Base-by-base conservation (phyloP, 2,797 vertebrate genomes). In the Lemur catta region DNA sequence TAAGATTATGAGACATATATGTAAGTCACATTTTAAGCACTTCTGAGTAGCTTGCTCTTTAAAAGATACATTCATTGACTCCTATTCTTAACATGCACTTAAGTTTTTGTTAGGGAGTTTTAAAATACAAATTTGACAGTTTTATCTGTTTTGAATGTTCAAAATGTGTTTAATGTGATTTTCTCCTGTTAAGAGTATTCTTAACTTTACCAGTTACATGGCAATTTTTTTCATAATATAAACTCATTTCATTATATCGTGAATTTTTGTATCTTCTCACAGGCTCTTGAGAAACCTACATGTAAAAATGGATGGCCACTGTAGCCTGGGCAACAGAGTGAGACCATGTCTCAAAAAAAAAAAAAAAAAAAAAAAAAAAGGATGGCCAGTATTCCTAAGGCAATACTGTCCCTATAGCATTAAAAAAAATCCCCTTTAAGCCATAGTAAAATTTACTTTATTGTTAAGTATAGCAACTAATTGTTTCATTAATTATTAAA, bases 31-130 rank as follows among this genome's bases (percentile, higher is more conserved):
- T 94, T 76, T 90, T 81, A 78, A 94, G 22, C 35, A 41, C 41
- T 92, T 43, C 33, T 59, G 28, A 67, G 2, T 82, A 79, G 57
- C 28, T 80, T 69, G 9, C 20, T 61, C n/a, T 91, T 94, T 94
- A 38, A 74, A 94, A 65, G 24, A 28, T 79, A 28, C 12, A 46
- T 26, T 38, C 12, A 55, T 46, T 75, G 57, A 75, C 22, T 75
- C 38, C 20, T 89, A 76, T 92, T 90, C 80, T 84, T 94, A 74
- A 91, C 85, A 89, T 33, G 11, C 7, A 26, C n/a, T 90, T 91
- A 11, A 55, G 4, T 86, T 10, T 89, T 76, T 95, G 9, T 93
- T 67, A 91, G n/a, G 8, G 18, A 67, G 12, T 63, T 93, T 91
- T 92, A 4, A 87, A 92, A 35, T 79, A 50, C 43, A 65, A 61